These are phyloP conservation scores for Bombylius discolor DNA, from an alignment of 2,888 invertebrate genomes.

Conservation along the genomic window DNA sequence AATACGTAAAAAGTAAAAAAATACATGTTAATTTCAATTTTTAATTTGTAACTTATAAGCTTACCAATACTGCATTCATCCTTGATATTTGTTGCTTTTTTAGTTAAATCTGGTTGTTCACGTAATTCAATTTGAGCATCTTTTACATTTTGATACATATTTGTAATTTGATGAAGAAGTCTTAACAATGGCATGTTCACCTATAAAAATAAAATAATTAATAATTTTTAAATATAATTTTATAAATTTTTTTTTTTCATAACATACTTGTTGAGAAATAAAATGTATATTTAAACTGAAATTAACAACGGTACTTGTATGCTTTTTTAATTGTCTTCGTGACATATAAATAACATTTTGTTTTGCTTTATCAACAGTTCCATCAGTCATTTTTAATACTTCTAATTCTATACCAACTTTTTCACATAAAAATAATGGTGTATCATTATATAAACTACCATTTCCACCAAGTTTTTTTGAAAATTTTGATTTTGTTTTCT, in stretches of 20 bases:
- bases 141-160: slow-evolving; percentile 95
- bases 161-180: slow-evolving; percentile 87
- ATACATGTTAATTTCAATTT: neutral
- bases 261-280: slow-evolving; percentile 72
- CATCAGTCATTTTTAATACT: slow-evolving; percentile 77
- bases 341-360: slow-evolving; percentile 79
- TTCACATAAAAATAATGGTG: slow-evolving; percentile 85
- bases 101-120: slow-evolving; percentile 45
- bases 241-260: neutral
- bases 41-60: slow-evolving; percentile 10
- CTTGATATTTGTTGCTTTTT: slow-evolving; percentile 38
- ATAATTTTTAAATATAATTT: neutral
- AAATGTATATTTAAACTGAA: slow-evolving; percentile 77
- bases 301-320: slow-evolving; percentile 83
- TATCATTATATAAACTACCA: slow-evolving; percentile 40
- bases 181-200: slow-evolving; percentile 91
- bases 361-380: slow-evolving; percentile 73
- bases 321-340: slow-evolving; percentile 73
- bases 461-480: slow-evolving; percentile 27
- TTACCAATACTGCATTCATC: slow-evolving; percentile 49
- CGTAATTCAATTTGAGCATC: slow-evolving; percentile 85
- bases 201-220: slow-evolving; percentile 26
- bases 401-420: slow-evolving; percentile 81
- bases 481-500: slow-evolving; percentile 38
- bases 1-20: neutral